phyloP scores from a whole-genome alignment of 1,140 invertebrate genomes.

The Carcinoscorpius rotundicauda region DNA sequence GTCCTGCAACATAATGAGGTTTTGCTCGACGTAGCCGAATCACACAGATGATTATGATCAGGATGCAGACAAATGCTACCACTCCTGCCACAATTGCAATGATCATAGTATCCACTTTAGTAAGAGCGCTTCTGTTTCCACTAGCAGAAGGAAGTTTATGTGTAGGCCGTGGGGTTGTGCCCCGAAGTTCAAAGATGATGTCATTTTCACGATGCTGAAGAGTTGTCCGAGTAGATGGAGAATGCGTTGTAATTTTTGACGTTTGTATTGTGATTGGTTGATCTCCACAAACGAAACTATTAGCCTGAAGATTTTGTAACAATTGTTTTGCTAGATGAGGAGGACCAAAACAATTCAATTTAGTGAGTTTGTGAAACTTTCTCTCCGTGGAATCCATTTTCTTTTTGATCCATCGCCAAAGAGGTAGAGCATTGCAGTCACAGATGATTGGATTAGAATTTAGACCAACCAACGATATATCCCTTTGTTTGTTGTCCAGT shows the following conservation, averaged over 20 bases:
- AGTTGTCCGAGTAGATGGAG: too few relatives aligned
- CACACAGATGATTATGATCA: constrained; percentile 77
- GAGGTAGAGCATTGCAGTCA: constrained; percentile 63
- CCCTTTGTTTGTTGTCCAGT: constrained; percentile 61
- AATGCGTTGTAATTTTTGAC: too few relatives aligned
- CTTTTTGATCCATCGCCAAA: constrained; percentile 58
- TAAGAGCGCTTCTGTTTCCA: constrained; percentile 36
- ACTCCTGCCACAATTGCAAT: constrained; percentile 84
- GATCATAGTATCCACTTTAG: constrained; percentile 78
- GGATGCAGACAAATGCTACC: constrained; percentile 73
- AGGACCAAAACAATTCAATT: too few relatives aligned
- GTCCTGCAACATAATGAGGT: constrained; percentile 44
- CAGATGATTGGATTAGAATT: constrained; percentile 65
- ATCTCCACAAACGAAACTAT: too few relatives aligned
- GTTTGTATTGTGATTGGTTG: too few relatives aligned
- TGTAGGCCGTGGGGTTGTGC: not conserved
- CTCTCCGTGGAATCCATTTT: not conserved
- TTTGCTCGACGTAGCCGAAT: constrained; percentile 41
- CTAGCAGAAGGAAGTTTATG: not conserved
- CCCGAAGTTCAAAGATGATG: constrained; percentile 17
- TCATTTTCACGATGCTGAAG: not conserved
- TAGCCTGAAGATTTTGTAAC: too few relatives aligned
- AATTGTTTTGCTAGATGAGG: too few relatives aligned
- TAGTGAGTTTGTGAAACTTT: too few relatives aligned
- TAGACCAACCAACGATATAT: constrained; percentile 55